These are phyloP conservation scores for Monodelphis domestica DNA, from an alignment of 2,797 vertebrate genomes.

Conservation along the genomic window DNA sequence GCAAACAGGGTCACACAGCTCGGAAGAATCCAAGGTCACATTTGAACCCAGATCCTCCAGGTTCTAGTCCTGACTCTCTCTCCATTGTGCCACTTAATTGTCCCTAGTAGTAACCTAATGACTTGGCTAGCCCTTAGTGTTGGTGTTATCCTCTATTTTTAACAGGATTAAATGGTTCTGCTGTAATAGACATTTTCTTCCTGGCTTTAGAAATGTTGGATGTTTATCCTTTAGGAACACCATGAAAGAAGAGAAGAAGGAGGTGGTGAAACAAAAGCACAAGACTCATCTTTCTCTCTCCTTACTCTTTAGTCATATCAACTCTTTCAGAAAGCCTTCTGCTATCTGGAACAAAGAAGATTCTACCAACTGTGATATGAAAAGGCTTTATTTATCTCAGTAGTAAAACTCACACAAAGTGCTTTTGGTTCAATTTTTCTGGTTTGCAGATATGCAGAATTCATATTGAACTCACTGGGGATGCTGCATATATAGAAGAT, in stretches of 20 bases:
- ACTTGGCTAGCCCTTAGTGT: neutral
- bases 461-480: slow-evolving; percentile 31
- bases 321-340: neutral
- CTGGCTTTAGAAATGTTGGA: slow-evolving; percentile 48
- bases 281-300: slow-evolving; percentile 14
- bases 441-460: neutral
- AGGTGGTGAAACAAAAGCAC: slow-evolving; percentile 23
- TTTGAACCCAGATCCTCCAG: no score
- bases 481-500: neutral
- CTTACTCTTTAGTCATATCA: neutral
- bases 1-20: no score
- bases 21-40: no score
- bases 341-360: neutral
- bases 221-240: neutral
- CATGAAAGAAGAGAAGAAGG: slow-evolving; percentile 2
- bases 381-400: slow-evolving; percentile 3
- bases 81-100: no score
- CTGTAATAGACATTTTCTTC: neutral
- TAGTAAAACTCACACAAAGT: slow-evolving; percentile 11
- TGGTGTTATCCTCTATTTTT: neutral
- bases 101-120: no score
- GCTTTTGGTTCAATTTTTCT: slow-evolving; percentile 6
- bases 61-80: no score
- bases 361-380: slow-evolving; percentile 2
- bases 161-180: neutral